A percentile compares a stretch with the other conserved stretches of the same genome.
These are phyloP conservation scores for Polymixis flavicincta DNA, from an alignment of 2,888 invertebrate genomes.

Conservation along the genomic window DNA sequence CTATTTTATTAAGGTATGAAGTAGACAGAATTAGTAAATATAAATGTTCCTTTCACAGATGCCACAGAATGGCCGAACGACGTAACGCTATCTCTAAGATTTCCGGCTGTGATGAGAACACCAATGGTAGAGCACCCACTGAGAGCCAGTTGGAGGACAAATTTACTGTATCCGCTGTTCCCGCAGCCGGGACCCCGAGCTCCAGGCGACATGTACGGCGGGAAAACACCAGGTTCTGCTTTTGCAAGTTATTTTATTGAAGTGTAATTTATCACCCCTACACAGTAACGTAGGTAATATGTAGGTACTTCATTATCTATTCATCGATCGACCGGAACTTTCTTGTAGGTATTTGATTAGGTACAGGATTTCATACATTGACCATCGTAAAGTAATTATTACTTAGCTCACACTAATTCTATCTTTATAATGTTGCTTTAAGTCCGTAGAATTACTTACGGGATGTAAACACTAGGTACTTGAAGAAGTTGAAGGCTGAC, in stretches of 20 bases:
- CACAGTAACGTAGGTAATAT: neutral
- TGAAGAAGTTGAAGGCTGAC: neutral
- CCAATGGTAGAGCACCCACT: slow-evolving; percentile 84
- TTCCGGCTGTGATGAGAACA: slow-evolving; percentile 92
- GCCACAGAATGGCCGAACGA: slow-evolving; percentile 87
- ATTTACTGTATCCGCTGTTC: slow-evolving; percentile 92
- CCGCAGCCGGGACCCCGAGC: slow-evolving; percentile 93
- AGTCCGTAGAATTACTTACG: neutral
- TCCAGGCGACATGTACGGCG: slow-evolving; percentile 84
- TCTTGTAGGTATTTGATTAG: slow-evolving; percentile 5
- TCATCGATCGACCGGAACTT: slow-evolving; percentile 11
- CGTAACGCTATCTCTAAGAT: slow-evolving; percentile 90
- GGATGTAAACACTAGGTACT: slow-evolving; percentile 11
- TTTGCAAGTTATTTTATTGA: neutral
- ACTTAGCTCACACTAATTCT: neutral
- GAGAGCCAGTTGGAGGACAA: slow-evolving; percentile 93
- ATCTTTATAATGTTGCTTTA: slow-evolving; percentile 1
- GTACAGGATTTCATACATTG: neutral
- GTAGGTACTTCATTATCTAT: slow-evolving; percentile 9
- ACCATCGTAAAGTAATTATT: neutral
- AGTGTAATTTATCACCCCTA: neutral
- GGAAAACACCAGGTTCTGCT: slow-evolving; percentile 90
- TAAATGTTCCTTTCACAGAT: slow-evolving; percentile 71
- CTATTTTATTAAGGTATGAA: neutral
- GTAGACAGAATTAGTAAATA: slow-evolving; percentile 8